Evolutionary conservation across 2,797 vertebrate species (phyloP).

Genomic region (Darevskia mixta): DNA sequence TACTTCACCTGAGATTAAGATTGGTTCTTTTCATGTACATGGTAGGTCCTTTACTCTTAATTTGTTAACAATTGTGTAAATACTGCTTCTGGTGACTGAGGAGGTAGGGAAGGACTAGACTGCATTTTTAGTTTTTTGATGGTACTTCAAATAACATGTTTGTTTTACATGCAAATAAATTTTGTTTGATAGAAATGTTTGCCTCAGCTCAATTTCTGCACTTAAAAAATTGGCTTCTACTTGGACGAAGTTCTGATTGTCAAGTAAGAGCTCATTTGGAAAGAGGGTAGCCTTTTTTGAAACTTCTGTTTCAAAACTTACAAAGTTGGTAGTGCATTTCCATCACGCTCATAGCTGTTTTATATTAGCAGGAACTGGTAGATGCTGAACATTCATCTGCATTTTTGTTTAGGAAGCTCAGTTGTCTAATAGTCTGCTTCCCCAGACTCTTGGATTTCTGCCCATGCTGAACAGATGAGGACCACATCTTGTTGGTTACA

Average conservation of each 20-base stretch:
- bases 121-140: slow-evolving; percentile 43
- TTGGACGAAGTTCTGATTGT: background rate
- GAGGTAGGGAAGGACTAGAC: slow-evolving; percentile 45
- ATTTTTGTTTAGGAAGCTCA: too few relatives aligned
- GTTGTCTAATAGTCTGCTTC: too few relatives aligned
- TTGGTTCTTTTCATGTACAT: slow-evolving; percentile 50
- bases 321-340: background rate
- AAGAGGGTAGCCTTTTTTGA: background rate
- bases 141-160: slow-evolving; percentile 66
- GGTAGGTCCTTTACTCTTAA: slow-evolving; percentile 50
- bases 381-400: background rate
- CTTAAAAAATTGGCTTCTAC: background rate
- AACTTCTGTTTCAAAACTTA: background rate
- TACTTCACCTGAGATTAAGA: slow-evolving; percentile 63
- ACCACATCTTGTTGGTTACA: background rate
- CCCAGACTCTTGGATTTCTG: background rate
- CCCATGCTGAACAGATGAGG: background rate
- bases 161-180: slow-evolving; percentile 78
- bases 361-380: background rate
- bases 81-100: slow-evolving; percentile 65
- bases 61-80: slow-evolving; percentile 70
- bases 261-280: background rate
- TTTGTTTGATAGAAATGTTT: slow-evolving; percentile 68
- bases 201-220: background rate
- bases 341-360: background rate